Percentiles rank a stretch among this genome's conserved stretches.
These are phyloP conservation scores for Anthonomus grandis DNA, from an alignment of 1,140 invertebrate species.

Conservation along the genomic window DNA sequence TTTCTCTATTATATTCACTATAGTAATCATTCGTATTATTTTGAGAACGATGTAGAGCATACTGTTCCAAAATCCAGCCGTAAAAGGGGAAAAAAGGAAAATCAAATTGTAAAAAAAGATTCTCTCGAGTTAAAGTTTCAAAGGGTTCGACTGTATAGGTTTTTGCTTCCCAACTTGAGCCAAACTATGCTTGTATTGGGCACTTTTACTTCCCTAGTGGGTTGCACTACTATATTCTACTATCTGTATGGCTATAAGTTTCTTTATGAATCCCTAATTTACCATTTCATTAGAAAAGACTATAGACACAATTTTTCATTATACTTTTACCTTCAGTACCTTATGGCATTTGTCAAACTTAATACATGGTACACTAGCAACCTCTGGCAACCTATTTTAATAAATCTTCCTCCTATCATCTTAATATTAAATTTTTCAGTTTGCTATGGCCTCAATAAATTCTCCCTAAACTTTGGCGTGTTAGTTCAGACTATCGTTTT, in stretches of 20 bases:
- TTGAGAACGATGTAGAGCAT: slow-evolving; percentile 2
- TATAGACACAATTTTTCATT: slow-evolving; percentile 96
- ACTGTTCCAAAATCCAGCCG: not conserved
- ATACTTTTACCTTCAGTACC: slow-evolving; percentile 92
- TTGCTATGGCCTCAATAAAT: slow-evolving; percentile 60
- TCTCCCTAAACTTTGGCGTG: slow-evolving; percentile 78
- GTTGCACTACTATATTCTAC: slow-evolving; percentile 67
- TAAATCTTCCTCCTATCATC: slow-evolving; percentile 72
- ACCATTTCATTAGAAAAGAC: slow-evolving; percentile 88
- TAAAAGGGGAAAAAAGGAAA: slow-evolving; percentile 3
- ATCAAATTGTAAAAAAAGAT: not conserved
- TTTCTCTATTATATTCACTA: slow-evolving; percentile 77
- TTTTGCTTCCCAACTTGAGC: slow-evolving; percentile 60
- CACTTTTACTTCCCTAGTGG: slow-evolving; percentile 61
- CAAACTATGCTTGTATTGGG: slow-evolving; percentile 65
- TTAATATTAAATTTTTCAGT: slow-evolving; percentile 70
- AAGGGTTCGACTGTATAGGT: slow-evolving; percentile 40
- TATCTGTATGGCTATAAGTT: slow-evolving; percentile 83
- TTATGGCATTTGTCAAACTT: slow-evolving; percentile 57
- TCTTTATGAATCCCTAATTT: slow-evolving; percentile 88
- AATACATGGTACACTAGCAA: slow-evolving; percentile 35
- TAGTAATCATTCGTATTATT: slow-evolving; percentile 42
- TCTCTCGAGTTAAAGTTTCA: slow-evolving; percentile 29
- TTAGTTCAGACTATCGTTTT: slow-evolving; percentile 84
- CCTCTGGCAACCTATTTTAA: slow-evolving; percentile 61